phyloP scores from a whole-genome alignment of 2,888 invertebrate species.

The Frankliniella intonsa region DNA sequence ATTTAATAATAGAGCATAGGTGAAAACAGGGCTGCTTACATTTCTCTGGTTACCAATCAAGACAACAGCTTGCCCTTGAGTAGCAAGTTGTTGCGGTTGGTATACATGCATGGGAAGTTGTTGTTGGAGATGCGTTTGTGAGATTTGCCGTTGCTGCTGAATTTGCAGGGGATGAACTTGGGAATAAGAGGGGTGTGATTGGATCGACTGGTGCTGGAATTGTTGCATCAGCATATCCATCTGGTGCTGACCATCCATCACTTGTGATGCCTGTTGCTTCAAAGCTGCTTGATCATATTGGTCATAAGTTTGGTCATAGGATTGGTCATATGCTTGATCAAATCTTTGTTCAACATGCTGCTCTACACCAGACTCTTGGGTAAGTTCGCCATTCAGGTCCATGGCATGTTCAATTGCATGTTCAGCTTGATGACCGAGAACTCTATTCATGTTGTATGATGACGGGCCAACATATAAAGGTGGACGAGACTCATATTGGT shows the following conservation, averaged over 20 bases:
- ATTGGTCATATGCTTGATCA: conserved; percentile 9
- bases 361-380: background rate
- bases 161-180: background rate
- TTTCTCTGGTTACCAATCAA: background rate
- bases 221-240: conserved; percentile 1
- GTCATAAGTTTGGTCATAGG: conserved; percentile 1
- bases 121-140: background rate
- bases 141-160: conserved; percentile 8
- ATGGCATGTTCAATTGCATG: background rate
- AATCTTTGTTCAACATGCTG: background rate
- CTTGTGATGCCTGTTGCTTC: background rate
- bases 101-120: background rate
- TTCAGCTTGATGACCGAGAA: background rate
- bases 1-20: background rate
- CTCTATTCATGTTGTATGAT: background rate
- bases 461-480: background rate
- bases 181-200: background rate
- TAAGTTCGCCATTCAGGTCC: background rate
- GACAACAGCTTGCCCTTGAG: background rate
- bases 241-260: background rate
- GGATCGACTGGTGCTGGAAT: background rate
- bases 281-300: background rate
- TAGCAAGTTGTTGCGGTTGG: background rate
- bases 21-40: background rate
- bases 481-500: background rate